Evolutionary conservation across 2,113 vertebrate genomes (phyloP).

Genomic region (Actenoides hombroni): DNA sequence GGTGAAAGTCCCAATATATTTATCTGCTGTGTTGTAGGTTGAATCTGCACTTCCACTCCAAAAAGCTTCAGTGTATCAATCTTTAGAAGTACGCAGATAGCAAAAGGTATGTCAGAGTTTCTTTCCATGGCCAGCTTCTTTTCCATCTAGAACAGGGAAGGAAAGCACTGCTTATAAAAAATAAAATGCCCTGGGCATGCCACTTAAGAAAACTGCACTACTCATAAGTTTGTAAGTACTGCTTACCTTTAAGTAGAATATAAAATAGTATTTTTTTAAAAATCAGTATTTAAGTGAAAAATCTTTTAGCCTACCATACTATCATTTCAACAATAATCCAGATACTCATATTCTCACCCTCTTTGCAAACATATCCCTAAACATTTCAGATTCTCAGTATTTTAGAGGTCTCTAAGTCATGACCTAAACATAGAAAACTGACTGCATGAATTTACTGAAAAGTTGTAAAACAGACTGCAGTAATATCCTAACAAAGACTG

Average conservation of each 20-base stretch:
- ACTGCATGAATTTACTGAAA: background rate
- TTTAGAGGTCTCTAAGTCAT: background rate
- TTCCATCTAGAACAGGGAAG: background rate
- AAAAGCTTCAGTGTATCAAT: background rate
- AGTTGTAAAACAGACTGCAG: background rate
- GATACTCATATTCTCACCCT: background rate
- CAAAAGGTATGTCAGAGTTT: background rate
- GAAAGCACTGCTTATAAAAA: background rate
- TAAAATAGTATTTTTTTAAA: background rate
- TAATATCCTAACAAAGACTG: background rate
- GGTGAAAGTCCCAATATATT: background rate
- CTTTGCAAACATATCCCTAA: background rate
- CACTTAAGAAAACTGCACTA: background rate
- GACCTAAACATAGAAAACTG: background rate
- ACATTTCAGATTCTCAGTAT: background rate
- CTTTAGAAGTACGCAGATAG: background rate
- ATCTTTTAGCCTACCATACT: background rate
- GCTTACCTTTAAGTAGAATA: background rate
- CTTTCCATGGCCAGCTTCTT: background rate
- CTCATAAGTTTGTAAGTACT: background rate
- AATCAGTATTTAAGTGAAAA: background rate
- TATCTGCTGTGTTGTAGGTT: background rate
- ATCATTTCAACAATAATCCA: background rate
- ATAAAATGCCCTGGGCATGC: background rate
- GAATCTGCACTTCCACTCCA: background rate